Evolutionary conservation across 2,888 invertebrate genomes (phyloP), one percentile per base, ranked within the genome.

Genomic region (Diogma glabrata): DNA sequence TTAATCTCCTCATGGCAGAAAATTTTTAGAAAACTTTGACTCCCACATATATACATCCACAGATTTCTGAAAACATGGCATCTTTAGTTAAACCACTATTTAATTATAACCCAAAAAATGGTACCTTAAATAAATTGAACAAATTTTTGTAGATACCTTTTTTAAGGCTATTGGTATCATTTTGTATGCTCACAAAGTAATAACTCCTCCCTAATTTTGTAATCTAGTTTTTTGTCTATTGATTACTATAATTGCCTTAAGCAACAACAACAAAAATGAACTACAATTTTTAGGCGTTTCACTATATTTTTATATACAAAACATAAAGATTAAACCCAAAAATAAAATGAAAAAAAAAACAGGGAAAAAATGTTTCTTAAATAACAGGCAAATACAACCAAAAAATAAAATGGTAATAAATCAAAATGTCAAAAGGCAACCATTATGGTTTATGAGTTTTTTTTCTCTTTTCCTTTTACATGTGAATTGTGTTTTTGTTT

Each of bases 351-450:
- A 12, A 40, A 40, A 40, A 20, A 40, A 40, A 40, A 43, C n/a
- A 43, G 43, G 43, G 43, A 43, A 22, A 43, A 23, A 20, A 20
- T 43, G 43, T 43, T 43, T 22, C n/a, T n/a, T 43, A 23, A 43
- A 43, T 22, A 43, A 43, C 22, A 43, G 14, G 43, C 22, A 43
- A 43, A 22, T 43, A 43, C n/a, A n/a, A n/a, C n/a, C n/a, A n/a
- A n/a, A n/a, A n/a, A n/a, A n/a, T n/a, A n/a, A n/a, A 43, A 43
- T 22, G 23, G 43, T 12, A 43, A 43, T 47, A 47, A 26, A 28
- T 47, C 24, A 47, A 47, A 26, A 47, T 47, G 47, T 47, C 47
- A 47, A 47, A 47, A 47, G 28, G 47, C 47, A 47, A 47, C 47
- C 47, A 47, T 47, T 24, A 47, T 47, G 26, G 17, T 47, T 24